These are phyloP conservation scores for Catharus fuscescens DNA, from an alignment of 2,113 vertebrate species.

Conservation along the genomic window DNA sequence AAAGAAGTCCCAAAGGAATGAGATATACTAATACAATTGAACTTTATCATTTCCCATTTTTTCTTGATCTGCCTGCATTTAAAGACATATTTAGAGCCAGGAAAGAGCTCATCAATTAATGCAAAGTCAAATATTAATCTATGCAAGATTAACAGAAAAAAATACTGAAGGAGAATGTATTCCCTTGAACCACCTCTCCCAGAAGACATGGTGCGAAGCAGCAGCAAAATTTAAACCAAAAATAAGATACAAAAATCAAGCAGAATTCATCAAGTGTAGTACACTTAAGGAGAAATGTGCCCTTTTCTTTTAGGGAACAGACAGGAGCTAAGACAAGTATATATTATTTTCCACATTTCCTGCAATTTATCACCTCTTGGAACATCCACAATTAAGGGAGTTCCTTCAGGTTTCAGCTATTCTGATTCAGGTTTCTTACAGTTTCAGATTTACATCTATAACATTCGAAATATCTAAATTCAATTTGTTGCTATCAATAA, in stretches of 20 bases:
- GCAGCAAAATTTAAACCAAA: not conserved
- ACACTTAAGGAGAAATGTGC: rapidly evolving
- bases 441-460: not conserved
- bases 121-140: not conserved
- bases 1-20: not conserved
- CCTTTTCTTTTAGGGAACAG: not conserved
- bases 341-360: not conserved
- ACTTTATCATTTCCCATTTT: not conserved
- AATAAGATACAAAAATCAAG: not conserved
- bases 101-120: not conserved
- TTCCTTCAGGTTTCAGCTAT: not conserved
- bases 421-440: not conserved
- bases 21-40: not conserved
- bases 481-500: not conserved
- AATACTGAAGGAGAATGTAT: not conserved
- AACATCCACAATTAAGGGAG: not conserved
- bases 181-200: not conserved
- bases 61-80: not conserved
- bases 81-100: not conserved
- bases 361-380: not conserved
- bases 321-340: not conserved
- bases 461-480: not conserved
- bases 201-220: not conserved
- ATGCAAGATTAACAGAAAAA: not conserved
- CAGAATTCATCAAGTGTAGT: not conserved